Conservation (phyloP, 2,113 vertebrate species). For the Corythoichthys haematopterus region DNA sequence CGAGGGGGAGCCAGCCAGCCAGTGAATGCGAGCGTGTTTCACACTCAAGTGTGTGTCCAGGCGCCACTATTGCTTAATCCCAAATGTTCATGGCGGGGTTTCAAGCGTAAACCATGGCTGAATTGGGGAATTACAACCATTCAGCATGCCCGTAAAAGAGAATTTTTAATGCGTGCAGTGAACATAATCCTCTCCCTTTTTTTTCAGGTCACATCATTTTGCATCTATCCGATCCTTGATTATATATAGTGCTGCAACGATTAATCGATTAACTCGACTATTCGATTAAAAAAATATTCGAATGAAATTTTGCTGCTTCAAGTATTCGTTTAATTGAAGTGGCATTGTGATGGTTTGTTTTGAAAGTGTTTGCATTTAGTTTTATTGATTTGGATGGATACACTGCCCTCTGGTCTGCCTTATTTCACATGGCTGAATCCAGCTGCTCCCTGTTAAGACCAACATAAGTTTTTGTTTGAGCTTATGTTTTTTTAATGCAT, state of each 20-base stretch:
- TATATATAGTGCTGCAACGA: constrained; percentile 51
- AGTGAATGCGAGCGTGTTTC: constrained; percentile 17
- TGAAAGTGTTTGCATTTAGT: too few relatives aligned
- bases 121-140: constrained; percentile 27
- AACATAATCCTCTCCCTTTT: constrained; percentile 51
- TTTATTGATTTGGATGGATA: too few relatives aligned
- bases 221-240: constrained; percentile 35
- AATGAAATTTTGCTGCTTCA: too few relatives aligned
- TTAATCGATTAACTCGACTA: constrained; percentile 18
- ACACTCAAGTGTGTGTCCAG: constrained; percentile 22
- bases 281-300: too few relatives aligned
- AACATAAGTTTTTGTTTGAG: too few relatives aligned
- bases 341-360: too few relatives aligned
- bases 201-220: constrained; percentile 31
- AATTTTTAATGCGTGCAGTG: constrained; percentile 47
- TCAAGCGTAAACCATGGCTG: constrained; percentile 44
- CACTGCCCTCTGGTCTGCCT: too few relatives aligned
- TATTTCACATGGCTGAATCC: too few relatives aligned
- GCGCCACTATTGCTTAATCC: constrained; percentile 40
- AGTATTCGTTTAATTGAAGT: too few relatives aligned
- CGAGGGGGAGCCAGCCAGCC: constrained; percentile 17
- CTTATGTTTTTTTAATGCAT: too few relatives aligned
- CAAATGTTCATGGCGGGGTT: constrained; percentile 48
- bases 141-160: constrained; percentile 35
- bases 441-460: too few relatives aligned